Base-by-base conservation (phyloP, 2,888 invertebrate genomes). In the Ptycholaimellus sp. region DNA sequence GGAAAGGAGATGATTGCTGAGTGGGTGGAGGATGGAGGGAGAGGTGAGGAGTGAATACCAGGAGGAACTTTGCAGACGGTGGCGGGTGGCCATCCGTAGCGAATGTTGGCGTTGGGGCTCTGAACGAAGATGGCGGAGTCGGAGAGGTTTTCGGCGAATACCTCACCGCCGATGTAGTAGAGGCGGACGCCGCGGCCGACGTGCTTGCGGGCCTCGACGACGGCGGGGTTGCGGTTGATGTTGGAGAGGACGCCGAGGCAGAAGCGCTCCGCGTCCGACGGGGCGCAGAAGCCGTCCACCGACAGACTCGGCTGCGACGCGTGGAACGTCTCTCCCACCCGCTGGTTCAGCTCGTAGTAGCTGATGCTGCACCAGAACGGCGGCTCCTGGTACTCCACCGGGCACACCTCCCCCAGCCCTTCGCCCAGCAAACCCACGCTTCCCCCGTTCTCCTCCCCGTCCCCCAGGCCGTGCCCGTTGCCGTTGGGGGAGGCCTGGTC, bases 1-100 rank as follows among this genome's bases (percentile, higher is more conserved):
- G 51, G 19, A 58, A 54, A 47, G 13, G 16, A 30, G 20, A n/a
- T n/a, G n/a, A n/a, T n/a, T n/a, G n/a, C n/a, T n/a, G n/a, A n/a
- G n/a, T n/a, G n/a, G n/a, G n/a, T n/a, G n/a, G n/a, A n/a, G n/a
- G n/a, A n/a, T n/a, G n/a, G n/a, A n/a, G n/a, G n/a, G n/a, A n/a
- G n/a, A n/a, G n/a, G n/a, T n/a, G n/a, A n/a, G n/a, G n/a, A n/a
- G n/a, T n/a, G n/a, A n/a, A n/a, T 44, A 76, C 85, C 82, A 51
- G 87, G 87, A 33, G 90, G 87, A 66, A 93, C 87, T 67, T 93
- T 93, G 65, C 85, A 87, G 37, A 93, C 93, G 31, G 90, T 93
- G 40, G 87, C 87, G 34, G 87, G 85, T 65, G 93, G 87, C 87
- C 90, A 93, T 32, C 87, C 85, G 58, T 87, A 85, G 50, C 85